Base-by-base conservation (phyloP, 2,797 vertebrate genomes). In the Lepidocolaptes lacrymiger region DNA sequence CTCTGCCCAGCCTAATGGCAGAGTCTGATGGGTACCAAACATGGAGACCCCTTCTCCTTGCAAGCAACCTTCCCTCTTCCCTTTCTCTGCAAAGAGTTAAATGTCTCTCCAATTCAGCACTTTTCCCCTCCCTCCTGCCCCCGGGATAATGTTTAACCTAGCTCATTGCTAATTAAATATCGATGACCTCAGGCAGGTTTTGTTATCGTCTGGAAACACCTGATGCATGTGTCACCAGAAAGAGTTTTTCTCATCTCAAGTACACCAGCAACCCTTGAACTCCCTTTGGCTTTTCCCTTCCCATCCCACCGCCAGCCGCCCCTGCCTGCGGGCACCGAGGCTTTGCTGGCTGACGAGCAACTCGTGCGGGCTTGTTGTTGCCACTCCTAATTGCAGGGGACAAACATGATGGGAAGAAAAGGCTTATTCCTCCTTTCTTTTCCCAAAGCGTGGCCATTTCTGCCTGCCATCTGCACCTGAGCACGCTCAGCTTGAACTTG, bases 131-230 rank as follows among this genome's bases (percentile, higher is more conserved):
- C 94, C 94, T 91, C 62, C 69, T 49, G 44, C 82, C 93, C 85
- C 72, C 5, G 7, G 71, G 93, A 43, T 97, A 97, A 97, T 97
- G 89, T 95, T 97, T 97, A 97, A 96, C 95, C 3, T 3, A 95
- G 74, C 87, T 85, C 88, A 74, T 80, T 94, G 95, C 95, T 97
- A 97, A 96, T 96, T 97, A 96, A 97, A 96, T 97, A 96, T 96
- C 39, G 27, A 91, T 97, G 95, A 96, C 96, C 92, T 96, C 95
- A 96, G 95, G 95, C 95, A 85, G 78, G 94, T 86, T 96, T 95
- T 96, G 91, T 97, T 97, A 97, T 97, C 93, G 82, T 95, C 93
- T 89, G 88, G 66, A 74, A 96, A 96, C 94, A 97, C 97, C 96
- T 96, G 95, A 97, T 84, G 96, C 66, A 88, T 97, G 94, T 96